A percentile compares a stretch with the other conserved stretches of the same genome.
Conservation (phyloP, 2,888 invertebrate genomes). For the Thereva nobilitata region DNA sequence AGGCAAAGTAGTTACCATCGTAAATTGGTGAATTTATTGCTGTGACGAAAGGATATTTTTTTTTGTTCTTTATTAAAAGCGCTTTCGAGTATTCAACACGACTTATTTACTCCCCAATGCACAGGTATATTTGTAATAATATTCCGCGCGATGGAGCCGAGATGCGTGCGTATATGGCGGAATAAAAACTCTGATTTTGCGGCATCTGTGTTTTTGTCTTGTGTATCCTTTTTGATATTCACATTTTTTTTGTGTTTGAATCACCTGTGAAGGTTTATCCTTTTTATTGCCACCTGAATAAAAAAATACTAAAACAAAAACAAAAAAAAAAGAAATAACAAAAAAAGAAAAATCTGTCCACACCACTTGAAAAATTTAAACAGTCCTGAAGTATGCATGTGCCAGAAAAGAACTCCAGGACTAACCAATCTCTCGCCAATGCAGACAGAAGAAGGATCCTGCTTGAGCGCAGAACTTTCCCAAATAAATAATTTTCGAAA, state of each 20-base stretch:
- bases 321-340: too few relatives aligned
- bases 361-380: slow-evolving; percentile 13
- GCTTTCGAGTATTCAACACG: slow-evolving; percentile 13
- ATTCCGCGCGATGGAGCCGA: too few relatives aligned
- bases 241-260: too few relatives aligned
- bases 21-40: slow-evolving; percentile 14
- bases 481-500: slow-evolving; percentile 5
- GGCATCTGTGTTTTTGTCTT: too few relatives aligned
- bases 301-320: too few relatives aligned
- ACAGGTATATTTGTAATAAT: slow-evolving; percentile 3
- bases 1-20: slow-evolving; percentile 20
- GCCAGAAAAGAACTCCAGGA: too few relatives aligned
- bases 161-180: too few relatives aligned
- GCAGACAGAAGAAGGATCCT: background rate
- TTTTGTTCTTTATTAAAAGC: background rate
- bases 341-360: background rate
- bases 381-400: background rate
- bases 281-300: too few relatives aligned
- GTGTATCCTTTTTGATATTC: too few relatives aligned
- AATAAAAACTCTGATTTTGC: too few relatives aligned
- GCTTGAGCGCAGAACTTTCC: background rate
- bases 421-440: too few relatives aligned
- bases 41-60: slow-evolving; percentile 2
- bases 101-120: slow-evolving; percentile 11
- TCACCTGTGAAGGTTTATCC: too few relatives aligned